Percentiles rank a stretch among this genome's conserved stretches.
Evolutionary conservation across 1,140 invertebrate species (phyloP).

Genomic region (Cryptotermes secundus): DNA sequence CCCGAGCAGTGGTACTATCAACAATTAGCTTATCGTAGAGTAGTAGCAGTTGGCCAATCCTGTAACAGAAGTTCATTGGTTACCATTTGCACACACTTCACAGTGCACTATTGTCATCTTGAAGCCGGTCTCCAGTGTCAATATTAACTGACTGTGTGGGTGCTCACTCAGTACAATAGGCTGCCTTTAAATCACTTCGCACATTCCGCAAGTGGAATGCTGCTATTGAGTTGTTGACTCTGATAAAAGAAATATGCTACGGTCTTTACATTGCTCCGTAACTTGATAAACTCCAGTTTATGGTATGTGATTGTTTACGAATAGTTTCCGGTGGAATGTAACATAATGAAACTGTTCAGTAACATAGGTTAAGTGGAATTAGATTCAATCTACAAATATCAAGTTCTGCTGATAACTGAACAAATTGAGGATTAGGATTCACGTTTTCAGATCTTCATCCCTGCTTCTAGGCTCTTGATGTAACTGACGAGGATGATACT

Average conservation of each 20-base stretch:
- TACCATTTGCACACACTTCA: background rate
- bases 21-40: background rate
- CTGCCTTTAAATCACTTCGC: background rate
- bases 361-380: too few species aligned
- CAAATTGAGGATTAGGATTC: too few species aligned
- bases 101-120: background rate
- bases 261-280: background rate
- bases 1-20: too few species aligned
- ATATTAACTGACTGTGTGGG: background rate
- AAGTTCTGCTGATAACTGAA: too few species aligned
- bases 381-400: too few species aligned
- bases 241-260: background rate
- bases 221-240: background rate
- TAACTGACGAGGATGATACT: too few species aligned
- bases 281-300: background rate
- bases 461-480: too few species aligned
- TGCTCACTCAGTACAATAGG: background rate
- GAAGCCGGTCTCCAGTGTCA: background rate
- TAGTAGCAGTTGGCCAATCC: background rate
- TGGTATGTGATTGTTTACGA: too few species aligned
- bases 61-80: background rate
- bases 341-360: too few species aligned
- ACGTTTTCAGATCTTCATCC: too few species aligned
- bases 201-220: background rate
- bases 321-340: too few species aligned